phyloP scores from a whole-genome alignment of 1,140 invertebrate genomes.

The Drosophila ogumai region DNA sequence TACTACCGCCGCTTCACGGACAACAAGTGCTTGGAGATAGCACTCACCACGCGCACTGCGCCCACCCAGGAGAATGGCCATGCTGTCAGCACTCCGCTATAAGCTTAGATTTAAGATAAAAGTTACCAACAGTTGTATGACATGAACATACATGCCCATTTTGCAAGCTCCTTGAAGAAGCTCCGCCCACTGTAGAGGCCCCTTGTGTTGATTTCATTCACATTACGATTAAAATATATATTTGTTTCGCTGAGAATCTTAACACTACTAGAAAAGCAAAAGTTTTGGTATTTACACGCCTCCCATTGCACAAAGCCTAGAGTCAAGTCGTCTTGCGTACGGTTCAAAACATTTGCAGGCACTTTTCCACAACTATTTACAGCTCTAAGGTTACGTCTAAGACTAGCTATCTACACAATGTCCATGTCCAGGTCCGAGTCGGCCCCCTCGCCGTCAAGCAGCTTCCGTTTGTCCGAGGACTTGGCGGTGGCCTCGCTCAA shows the following conservation, averaged over 20 bases:
- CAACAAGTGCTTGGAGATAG: conserved; percentile 1
- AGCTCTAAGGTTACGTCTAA: conserved; percentile 27
- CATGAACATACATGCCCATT: background rate
- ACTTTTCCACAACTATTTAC: conserved; percentile 57
- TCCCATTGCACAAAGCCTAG: conserved; percentile 54
- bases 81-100: conserved; percentile 1
- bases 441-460: conserved; percentile 63
- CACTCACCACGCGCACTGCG: conserved; percentile 1
- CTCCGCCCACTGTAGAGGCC: background rate
- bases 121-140: background rate
- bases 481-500: conserved; percentile 51
- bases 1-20: conserved; percentile 42
- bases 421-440: conserved; percentile 76
- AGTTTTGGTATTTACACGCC: conserved; percentile 52
- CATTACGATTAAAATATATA: conserved; percentile 19
- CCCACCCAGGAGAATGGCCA: conserved; percentile 14
- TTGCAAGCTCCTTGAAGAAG: conserved; percentile 23
- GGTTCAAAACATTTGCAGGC: conserved; percentile 58
- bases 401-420: conserved; percentile 60
- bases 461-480: conserved; percentile 56
- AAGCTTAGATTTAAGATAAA: background rate
- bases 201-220: background rate
- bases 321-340: conserved; percentile 41
- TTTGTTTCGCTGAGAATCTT: conserved; percentile 30
- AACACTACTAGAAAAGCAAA: conserved; percentile 21